Conservation (phyloP, 2,113 vertebrate species). For the Salvelinus alpinus region DNA sequence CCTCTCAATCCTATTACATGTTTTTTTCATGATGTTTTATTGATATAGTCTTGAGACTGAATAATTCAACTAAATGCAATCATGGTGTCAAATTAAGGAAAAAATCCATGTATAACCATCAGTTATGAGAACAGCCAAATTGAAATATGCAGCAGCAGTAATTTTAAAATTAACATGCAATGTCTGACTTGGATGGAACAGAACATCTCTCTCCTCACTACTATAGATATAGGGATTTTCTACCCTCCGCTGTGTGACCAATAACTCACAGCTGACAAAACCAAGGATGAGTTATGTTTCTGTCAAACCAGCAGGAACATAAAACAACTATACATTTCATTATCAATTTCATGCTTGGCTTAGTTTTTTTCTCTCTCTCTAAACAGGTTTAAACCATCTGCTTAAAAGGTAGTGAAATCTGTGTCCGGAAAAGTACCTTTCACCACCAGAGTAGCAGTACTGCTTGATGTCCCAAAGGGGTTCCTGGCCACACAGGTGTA, state of each 20-base stretch:
- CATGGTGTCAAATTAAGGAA: slow-evolving; percentile 35
- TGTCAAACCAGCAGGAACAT: slow-evolving; percentile 73
- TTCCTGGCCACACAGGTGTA: slow-evolving; percentile 84
- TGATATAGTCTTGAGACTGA: slow-evolving; percentile 33
- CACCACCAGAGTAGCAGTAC: slow-evolving; percentile 76
- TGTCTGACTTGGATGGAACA: slow-evolving; percentile 39
- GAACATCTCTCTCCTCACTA: slow-evolving; percentile 46
- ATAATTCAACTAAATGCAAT: slow-evolving; percentile 58
- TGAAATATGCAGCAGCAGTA: slow-evolving; percentile 49
- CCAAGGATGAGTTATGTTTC: slow-evolving; percentile 72
- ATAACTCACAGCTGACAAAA: slow-evolving; percentile 79
- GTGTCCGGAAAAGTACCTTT: slow-evolving; percentile 78
- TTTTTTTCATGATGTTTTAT: slow-evolving; percentile 12
- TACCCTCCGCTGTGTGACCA: slow-evolving; percentile 62
- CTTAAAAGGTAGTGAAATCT: slow-evolving; percentile 37
- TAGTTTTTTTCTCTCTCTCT: slow-evolving; percentile 37
- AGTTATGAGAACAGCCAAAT: slow-evolving; percentile 55
- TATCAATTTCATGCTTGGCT: slow-evolving; percentile 78
- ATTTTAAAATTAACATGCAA: slow-evolving; percentile 56
- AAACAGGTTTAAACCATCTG: slow-evolving; percentile 56
- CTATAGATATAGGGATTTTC: slow-evolving; percentile 41
- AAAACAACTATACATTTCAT: slow-evolving; percentile 78
- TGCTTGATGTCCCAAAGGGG: slow-evolving; percentile 80
- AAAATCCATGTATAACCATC: slow-evolving; percentile 35
- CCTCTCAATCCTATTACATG: slow-evolving; percentile 30